These are phyloP conservation scores for Macrostomum lignano DNA, from an alignment of 1,140 invertebrate species.

Conservation along the genomic window DNA sequence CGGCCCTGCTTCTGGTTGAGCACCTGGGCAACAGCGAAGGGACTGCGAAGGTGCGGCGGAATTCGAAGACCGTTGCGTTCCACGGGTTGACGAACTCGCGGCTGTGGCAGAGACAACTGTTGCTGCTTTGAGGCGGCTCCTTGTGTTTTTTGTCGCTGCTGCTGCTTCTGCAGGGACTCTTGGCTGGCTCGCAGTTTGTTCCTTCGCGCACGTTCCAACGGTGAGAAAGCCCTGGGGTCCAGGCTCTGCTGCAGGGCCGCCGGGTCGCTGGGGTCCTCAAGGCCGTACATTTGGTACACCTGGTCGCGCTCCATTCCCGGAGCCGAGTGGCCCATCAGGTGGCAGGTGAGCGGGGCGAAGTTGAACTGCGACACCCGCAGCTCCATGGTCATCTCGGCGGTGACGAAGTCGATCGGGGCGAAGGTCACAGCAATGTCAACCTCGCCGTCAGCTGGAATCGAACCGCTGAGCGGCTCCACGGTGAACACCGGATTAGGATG, in stretches of 20 bases:
- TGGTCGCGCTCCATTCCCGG: conserved; percentile 21
- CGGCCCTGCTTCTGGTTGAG: conserved; percentile 21
- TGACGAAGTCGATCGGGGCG: conserved; percentile 20
- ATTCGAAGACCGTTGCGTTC: too few species aligned
- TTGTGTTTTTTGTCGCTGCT: too few species aligned
- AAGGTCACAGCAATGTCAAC: conserved; percentile 19
- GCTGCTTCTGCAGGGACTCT: too few species aligned
- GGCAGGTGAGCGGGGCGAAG: conserved; percentile 18
- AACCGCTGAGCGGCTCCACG: conserved; percentile 19
- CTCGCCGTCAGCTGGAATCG: conserved; percentile 20
- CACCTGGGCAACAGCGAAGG: conserved; percentile 19
- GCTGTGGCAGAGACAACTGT: too few species aligned
- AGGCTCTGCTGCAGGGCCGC: conserved; percentile 7
- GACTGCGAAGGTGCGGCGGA: too few species aligned
- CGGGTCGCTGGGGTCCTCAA: neutral
- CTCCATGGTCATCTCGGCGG: conserved; percentile 17
- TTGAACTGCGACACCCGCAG: conserved; percentile 25
- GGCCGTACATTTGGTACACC: too few species aligned
- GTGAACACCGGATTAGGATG: conserved; percentile 20
- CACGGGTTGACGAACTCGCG: too few species aligned
- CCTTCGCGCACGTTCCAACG: conserved; percentile 16
- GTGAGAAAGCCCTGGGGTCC: conserved; percentile 15
- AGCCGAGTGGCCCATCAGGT: conserved; percentile 16
- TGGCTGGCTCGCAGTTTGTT: too few species aligned
- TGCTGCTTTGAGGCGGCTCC: too few species aligned